phyloP scores from a whole-genome alignment of 2,888 invertebrate genomes.

The Spatulosminthurus flaviceps region DNA sequence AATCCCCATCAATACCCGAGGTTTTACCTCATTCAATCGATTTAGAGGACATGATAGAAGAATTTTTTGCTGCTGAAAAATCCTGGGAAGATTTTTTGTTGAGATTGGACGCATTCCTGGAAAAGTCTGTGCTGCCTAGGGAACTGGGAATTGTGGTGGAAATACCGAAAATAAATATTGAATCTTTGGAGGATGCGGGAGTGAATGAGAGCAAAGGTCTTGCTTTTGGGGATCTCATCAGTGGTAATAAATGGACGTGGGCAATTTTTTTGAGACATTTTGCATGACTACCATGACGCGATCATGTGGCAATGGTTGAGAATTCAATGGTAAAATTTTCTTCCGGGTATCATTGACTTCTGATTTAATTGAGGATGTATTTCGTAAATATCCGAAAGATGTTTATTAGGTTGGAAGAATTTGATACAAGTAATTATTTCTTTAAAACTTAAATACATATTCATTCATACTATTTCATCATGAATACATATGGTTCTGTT shows the following conservation, averaged over 20 bases:
- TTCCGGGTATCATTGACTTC: no score
- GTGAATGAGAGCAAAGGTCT: not conserved
- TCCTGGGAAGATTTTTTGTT: constrained; percentile 54
- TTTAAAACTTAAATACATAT: no score
- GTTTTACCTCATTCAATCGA: not conserved
- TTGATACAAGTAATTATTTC: no score
- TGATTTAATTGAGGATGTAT: no score
- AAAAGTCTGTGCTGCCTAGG: not conserved
- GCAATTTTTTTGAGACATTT: constrained; percentile 64
- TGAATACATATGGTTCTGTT: no score
- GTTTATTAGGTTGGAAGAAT: no score
- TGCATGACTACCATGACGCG: constrained; percentile 65
- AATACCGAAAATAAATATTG: not conserved
- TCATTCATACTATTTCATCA: no score
- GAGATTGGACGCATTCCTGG: constrained; percentile 44
- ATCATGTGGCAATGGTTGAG: constrained; percentile 61
- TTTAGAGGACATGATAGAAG: constrained; percentile 50
- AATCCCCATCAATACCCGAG: not conserved
- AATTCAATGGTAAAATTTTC: constrained; percentile 57
- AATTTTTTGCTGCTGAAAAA: constrained; percentile 46
- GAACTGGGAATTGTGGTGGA: not conserved
- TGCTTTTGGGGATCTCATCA: constrained; percentile 30
- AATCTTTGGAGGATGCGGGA: not conserved
- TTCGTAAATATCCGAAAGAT: no score
- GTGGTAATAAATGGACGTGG: constrained; percentile 50